Percentiles rank a stretch among this genome's conserved stretches.
phyloP scores from a whole-genome alignment of 2,113 vertebrate genomes.

The Corythoichthys haematopterus region DNA sequence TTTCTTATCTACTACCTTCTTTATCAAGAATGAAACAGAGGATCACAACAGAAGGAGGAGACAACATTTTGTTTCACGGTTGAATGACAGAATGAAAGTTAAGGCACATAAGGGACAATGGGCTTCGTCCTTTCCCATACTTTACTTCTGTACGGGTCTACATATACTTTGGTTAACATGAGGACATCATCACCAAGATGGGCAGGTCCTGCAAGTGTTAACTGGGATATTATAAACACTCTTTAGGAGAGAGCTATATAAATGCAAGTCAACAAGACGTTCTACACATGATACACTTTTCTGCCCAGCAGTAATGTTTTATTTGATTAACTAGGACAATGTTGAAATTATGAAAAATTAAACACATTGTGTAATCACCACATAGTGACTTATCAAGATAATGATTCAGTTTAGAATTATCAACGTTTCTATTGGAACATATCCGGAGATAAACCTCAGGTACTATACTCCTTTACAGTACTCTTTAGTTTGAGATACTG shows the following conservation, averaged over 20 bases:
- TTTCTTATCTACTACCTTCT: constrained; percentile 12
- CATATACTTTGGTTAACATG: background rate
- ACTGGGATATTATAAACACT: constrained; percentile 37
- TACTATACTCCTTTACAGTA: background rate
- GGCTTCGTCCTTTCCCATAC: constrained; percentile 34
- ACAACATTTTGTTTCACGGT: constrained; percentile 51
- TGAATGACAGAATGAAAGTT: constrained; percentile 44
- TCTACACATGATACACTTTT: constrained; percentile 4
- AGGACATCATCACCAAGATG: constrained; percentile 18
- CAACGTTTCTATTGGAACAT: background rate
- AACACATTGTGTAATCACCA: constrained; percentile 40
- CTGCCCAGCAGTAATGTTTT: background rate
- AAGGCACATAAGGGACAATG: constrained; percentile 54
- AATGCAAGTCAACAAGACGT: constrained; percentile 29
- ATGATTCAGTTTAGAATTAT: background rate
- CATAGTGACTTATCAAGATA: background rate
- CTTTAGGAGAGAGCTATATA: constrained; percentile 17
- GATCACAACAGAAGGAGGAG: constrained; percentile 41
- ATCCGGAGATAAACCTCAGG: background rate
- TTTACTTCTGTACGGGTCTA: no score
- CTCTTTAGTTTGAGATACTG: background rate
- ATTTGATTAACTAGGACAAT: constrained; percentile 10
- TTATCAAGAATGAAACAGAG: constrained; percentile 18
- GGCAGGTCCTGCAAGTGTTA: constrained; percentile 17
- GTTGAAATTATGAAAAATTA: constrained; percentile 34